These are phyloP conservation scores for Phataginus tetradactyla DNA, from an alignment of 2,797 vertebrate genomes.

Conservation along the genomic window DNA sequence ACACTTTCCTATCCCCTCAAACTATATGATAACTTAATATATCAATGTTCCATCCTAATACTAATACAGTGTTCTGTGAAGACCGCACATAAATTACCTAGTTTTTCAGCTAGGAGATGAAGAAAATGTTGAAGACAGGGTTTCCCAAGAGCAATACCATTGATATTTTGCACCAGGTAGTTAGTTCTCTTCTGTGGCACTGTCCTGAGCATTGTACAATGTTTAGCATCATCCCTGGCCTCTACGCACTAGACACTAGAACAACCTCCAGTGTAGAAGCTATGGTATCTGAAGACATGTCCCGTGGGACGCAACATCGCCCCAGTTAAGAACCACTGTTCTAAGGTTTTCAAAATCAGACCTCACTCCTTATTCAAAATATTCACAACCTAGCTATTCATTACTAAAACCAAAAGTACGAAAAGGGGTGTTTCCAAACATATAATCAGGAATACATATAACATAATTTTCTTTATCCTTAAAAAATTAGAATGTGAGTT, in stretches of 20 bases:
- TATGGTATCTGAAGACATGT: neutral
- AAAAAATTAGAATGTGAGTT: neutral
- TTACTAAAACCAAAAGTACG: neutral
- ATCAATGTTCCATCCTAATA: neutral
- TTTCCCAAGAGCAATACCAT: neutral
- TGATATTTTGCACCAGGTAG: neutral
- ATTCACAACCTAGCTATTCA: neutral
- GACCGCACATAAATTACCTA: neutral
- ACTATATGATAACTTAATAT: neutral
- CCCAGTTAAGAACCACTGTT: neutral
- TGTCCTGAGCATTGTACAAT: neutral
- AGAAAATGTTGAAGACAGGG: neutral
- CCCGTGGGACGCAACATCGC: accelerated
- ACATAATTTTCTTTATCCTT: constrained; percentile 8
- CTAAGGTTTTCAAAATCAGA: neutral
- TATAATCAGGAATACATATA: neutral
- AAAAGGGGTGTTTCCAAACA: neutral
- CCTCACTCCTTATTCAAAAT: neutral
- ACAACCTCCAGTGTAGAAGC: neutral
- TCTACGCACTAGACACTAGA: neutral
- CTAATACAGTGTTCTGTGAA: neutral
- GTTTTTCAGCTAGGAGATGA: neutral
- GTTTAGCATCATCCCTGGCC: neutral
- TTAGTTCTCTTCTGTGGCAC: neutral
- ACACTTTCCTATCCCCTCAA: neutral